These are phyloP conservation scores for Drosophila silvestris DNA, from an alignment of 2,888 invertebrate genomes.

Conservation along the genomic window DNA sequence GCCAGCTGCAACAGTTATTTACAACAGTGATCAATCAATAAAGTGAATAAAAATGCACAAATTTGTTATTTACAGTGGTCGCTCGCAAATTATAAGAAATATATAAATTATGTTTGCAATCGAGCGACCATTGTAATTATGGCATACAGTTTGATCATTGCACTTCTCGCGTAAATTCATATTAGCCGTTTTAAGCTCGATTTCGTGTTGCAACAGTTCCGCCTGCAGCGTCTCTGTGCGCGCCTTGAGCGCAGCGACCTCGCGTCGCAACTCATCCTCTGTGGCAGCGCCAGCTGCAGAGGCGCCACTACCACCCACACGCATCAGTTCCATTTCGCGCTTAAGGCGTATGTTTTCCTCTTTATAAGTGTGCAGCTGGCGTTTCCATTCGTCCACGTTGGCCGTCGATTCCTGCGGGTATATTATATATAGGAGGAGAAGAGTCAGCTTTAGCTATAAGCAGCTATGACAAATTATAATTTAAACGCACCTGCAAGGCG, in stretches of 20 bases:
- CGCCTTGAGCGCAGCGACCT: slow-evolving; percentile 90
- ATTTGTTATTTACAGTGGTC: neutral
- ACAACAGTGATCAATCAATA: neutral
- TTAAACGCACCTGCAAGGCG: slow-evolving; percentile 90
- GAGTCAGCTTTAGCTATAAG: neutral
- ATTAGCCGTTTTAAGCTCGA: slow-evolving; percentile 89
- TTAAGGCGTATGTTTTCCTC: slow-evolving; percentile 95
- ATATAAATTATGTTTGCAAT: neutral
- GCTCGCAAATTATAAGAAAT: neutral
- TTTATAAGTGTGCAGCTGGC: slow-evolving; percentile 96
- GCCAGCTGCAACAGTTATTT: slow-evolving; percentile 74
- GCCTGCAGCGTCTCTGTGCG: slow-evolving; percentile 93
- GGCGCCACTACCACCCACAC: slow-evolving; percentile 86
- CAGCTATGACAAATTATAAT: neutral
- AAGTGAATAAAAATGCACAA: too few species aligned
- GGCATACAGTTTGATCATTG: slow-evolving; percentile 91
- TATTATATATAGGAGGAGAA: neutral
- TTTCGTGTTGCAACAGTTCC: slow-evolving; percentile 93
- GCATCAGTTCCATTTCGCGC: slow-evolving; percentile 90
- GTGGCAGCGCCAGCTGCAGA: slow-evolving; percentile 87
- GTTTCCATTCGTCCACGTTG: slow-evolving; percentile 99
- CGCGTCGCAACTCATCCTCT: slow-evolving; percentile 91
- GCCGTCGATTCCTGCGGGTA: slow-evolving; percentile 91
- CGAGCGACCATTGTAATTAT: neutral
- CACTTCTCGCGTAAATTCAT: slow-evolving; percentile 84